Conservation (phyloP, 2,797 vertebrate genomes). For the Parauchenoglanis ngamensis region DNA sequence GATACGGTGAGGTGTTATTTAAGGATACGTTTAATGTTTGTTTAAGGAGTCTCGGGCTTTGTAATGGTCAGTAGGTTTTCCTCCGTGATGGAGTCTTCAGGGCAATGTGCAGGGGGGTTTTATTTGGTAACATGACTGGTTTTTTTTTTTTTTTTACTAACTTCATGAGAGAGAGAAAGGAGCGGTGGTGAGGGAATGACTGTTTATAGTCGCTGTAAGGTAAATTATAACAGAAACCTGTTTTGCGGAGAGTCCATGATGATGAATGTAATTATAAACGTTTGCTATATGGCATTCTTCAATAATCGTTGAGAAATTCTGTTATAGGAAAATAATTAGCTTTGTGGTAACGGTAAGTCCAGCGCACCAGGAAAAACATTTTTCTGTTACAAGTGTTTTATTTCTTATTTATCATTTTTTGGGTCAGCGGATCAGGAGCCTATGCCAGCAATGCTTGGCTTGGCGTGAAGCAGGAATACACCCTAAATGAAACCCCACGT, state of each 20-base stretch:
- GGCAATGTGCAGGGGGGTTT: background rate
- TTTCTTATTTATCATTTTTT: background rate
- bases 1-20: background rate
- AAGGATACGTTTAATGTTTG: background rate
- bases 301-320: background rate
- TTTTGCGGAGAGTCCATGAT: background rate
- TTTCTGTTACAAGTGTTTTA: background rate
- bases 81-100: background rate
- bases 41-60: slow-evolving; percentile 2
- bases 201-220: background rate
- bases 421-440: background rate
- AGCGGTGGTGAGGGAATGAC: background rate
- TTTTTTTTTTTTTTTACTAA: background rate
- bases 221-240: background rate
- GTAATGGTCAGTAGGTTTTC: background rate
- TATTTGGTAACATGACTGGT: background rate
- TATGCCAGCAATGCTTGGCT: background rate
- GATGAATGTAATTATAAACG: background rate
- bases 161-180: background rate
- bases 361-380: no score
- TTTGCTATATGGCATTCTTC: background rate
- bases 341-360: background rate
- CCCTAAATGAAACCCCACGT: no score
- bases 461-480: background rate
- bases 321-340: background rate